Conservation (phyloP, 2,888 invertebrate genomes). For the Chrysotoxum bicinctum region DNA sequence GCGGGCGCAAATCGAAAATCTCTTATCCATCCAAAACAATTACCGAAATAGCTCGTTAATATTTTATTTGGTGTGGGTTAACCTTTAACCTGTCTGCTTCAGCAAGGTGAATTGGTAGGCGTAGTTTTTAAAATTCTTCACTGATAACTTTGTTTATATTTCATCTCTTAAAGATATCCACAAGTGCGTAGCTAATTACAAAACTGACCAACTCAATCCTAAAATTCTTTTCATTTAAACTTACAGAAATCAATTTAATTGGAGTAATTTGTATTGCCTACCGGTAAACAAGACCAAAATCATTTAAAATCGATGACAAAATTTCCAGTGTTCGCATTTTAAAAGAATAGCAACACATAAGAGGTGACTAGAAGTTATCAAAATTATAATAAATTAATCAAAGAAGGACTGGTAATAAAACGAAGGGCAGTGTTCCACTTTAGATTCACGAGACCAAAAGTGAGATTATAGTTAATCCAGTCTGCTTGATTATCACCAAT, state of each 20-base stretch:
- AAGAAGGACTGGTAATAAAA: background rate
- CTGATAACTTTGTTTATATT: too few species aligned
- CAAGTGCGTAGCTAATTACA: too few species aligned
- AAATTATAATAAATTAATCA: background rate
- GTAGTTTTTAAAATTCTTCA: background rate
- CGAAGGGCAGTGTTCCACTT: conserved; percentile 26
- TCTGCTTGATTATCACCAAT: background rate
- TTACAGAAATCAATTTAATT: background rate
- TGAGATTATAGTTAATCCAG: conserved; percentile 10
- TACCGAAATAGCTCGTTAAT: background rate
- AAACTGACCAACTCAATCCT: conserved; percentile 12
- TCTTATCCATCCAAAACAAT: background rate
- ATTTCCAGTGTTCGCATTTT: background rate
- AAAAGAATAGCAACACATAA: background rate
- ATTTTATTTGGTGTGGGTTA: background rate
- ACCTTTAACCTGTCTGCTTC: background rate
- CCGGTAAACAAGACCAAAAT: background rate
- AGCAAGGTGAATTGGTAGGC: background rate
- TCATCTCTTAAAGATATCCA: too few species aligned
- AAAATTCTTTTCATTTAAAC: background rate
- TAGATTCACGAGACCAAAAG: conserved; percentile 22
- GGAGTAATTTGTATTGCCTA: background rate
- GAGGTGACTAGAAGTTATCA: conserved; percentile 17
- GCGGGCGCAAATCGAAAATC: background rate
- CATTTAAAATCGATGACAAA: background rate